phyloP scores from a whole-genome alignment of 1,140 invertebrate species.

The Diachasma alloeum region DNA sequence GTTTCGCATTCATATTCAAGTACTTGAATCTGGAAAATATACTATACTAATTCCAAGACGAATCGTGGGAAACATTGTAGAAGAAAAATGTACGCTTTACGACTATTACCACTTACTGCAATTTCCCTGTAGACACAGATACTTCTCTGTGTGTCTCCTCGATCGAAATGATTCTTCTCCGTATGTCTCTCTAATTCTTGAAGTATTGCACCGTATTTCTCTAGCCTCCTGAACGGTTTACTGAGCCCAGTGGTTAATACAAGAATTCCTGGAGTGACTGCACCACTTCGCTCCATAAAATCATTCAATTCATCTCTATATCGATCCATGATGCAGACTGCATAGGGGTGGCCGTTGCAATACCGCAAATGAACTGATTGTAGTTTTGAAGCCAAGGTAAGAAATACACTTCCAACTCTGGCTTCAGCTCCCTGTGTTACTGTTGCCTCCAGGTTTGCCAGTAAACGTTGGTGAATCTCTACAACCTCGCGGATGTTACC shows the following conservation, averaged over 20 bases:
- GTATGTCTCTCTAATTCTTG: constrained; percentile 96
- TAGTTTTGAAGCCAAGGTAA: constrained; percentile 85
- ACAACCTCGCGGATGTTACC: constrained; percentile 90
- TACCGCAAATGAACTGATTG: constrained; percentile 88
- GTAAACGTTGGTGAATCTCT: constrained; percentile 81
- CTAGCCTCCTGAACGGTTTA: constrained; percentile 92
- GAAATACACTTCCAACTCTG: constrained; percentile 89
- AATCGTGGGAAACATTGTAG: too few relatives aligned
- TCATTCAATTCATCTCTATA: constrained; percentile 87
- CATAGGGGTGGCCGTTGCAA: constrained; percentile 90
- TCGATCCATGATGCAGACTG: constrained; percentile 90
- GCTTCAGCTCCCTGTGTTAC: constrained; percentile 76
- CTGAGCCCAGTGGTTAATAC: constrained; percentile 91
- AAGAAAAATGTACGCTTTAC: too few relatives aligned
- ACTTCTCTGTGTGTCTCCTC: constrained; percentile 95
- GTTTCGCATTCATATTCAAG: too few relatives aligned
- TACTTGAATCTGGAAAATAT: too few relatives aligned
- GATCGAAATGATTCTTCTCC: constrained; percentile 93
- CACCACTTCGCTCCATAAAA: constrained; percentile 87
- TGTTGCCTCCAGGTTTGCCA: constrained; percentile 80
- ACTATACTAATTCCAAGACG: too few relatives aligned
- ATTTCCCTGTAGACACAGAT: constrained; percentile 95
- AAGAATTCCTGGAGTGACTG: constrained; percentile 83
- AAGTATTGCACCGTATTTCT: constrained; percentile 93
- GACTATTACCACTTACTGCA: constrained; percentile 73